Percentiles rank a stretch among this genome's conserved stretches.
Conservation (phyloP, 2,113 vertebrate species). For the Amia ocellicauda region DNA sequence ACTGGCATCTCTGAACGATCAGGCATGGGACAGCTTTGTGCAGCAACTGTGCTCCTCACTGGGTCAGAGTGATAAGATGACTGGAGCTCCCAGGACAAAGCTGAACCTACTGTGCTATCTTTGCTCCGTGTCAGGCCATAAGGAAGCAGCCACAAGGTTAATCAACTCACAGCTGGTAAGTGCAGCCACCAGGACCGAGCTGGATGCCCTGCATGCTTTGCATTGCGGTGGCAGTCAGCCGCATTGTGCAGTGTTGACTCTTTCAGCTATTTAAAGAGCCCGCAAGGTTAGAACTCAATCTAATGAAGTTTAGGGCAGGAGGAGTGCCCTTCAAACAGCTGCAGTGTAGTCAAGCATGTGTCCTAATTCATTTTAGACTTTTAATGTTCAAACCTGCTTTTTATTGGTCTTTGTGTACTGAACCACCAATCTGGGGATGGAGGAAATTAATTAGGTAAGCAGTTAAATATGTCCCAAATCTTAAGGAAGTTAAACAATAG, state of each 20-base stretch:
- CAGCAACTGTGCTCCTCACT: conserved; percentile 64
- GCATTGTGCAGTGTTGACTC: background rate
- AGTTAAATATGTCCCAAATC: too few species aligned
- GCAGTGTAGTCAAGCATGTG: background rate
- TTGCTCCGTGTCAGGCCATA: conserved; percentile 60
- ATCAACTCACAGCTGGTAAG: conserved; percentile 75
- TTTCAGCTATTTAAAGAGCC: conserved; percentile 2
- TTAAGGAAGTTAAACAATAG: too few species aligned
- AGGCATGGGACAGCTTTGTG: conserved; percentile 68
- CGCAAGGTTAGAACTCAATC: background rate
- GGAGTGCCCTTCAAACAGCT: background rate
- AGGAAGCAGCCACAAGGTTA: conserved; percentile 66
- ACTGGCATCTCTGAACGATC: too few species aligned
- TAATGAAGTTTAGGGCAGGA: background rate
- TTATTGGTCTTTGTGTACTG: background rate
- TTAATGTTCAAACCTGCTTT: background rate
- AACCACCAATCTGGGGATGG: too few species aligned
- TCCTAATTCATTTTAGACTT: background rate
- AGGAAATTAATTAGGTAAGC: too few species aligned
- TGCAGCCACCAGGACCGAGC: background rate
- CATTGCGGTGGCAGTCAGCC: background rate
- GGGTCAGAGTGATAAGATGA: conserved; percentile 55
- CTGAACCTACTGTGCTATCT: conserved; percentile 79
- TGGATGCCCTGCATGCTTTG: background rate
- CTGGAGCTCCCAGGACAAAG: conserved; percentile 54